These are phyloP conservation scores for Stenoptilia bipunctidactyla DNA, from an alignment of 2,888 invertebrate species.

Conservation along the genomic window DNA sequence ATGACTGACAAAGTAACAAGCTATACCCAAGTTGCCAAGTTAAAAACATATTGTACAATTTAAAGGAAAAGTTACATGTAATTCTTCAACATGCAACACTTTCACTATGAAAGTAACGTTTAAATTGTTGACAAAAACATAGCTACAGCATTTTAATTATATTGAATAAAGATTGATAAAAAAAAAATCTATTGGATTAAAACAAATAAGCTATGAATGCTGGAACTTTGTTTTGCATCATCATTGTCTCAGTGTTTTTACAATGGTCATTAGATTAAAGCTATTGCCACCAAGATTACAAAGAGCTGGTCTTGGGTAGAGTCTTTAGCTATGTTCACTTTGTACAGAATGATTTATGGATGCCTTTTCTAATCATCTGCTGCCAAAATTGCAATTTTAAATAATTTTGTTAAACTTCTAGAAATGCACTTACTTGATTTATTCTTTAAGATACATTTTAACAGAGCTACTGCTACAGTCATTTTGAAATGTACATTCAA, in stretches of 20 bases:
- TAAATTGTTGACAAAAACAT: constrained; percentile 21
- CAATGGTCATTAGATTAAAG: constrained; percentile 35
- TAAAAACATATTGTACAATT: constrained; percentile 23
- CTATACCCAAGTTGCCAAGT: constrained; percentile 42
- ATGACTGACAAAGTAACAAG: constrained; percentile 31
- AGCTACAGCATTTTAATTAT: constrained; percentile 24
- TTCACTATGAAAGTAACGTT: neutral
- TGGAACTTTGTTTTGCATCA: constrained; percentile 23
- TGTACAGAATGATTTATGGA: constrained; percentile 35
- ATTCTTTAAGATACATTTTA: neutral
- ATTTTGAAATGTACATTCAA: too few species aligned
- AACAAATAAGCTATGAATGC: neutral
- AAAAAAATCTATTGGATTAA: neutral
- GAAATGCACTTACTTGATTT: neutral
- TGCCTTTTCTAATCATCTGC: constrained; percentile 54
- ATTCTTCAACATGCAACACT: constrained; percentile 9
- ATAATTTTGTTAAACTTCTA: neutral
- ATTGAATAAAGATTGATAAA: constrained; percentile 3
- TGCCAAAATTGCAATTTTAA: constrained; percentile 15
- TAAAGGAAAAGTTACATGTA: neutral
- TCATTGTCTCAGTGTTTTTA: constrained; percentile 42
- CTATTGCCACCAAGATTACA: constrained; percentile 49
- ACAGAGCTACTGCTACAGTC: neutral
- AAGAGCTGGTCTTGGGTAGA: constrained; percentile 40
- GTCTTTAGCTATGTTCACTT: constrained; percentile 28